Base-by-base conservation (phyloP, 2,797 vertebrate species). In the Miichthys miiuy region DNA sequence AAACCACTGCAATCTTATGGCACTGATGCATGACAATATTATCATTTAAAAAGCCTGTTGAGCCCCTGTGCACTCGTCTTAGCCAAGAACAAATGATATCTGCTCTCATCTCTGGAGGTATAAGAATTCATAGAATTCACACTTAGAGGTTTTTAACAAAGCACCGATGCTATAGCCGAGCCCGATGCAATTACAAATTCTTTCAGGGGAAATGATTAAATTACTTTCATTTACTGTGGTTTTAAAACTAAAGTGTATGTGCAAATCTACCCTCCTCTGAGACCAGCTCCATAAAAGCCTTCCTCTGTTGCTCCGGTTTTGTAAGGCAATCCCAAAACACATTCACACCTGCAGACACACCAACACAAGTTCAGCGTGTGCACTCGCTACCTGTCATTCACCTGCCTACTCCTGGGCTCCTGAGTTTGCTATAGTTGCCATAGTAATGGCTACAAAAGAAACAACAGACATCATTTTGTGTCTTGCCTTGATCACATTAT, bases 11-110 rank as follows among this genome's bases (percentile, higher is more conserved):
- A 91, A 89, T 94, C 82, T 72, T 80, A 85, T 64, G 77, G 75
- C 82, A 67, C 73, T 80, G 83, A 84, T 86, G 92, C 91, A 84
- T 89, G 87, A 91, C 88, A 86, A 74, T 85, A 91, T 90, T 89
- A 90, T 91, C 68, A 86, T 92, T 88, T 90, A 76, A 85, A 81
- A 80, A 73, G 81, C 83, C 82, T 71, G 84, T 88, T 77, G 80
- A 88, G 79, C 77, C 68, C 51, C 51, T 3, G 30, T 54, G 91
- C 41, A 4, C 80, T 82, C 72, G 21, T 71, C 71, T 82, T 70
- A 72, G 56, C 66, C 60, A 56, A 87, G 86, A 88, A 89, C 82
- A 90, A 89, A 88, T 73, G 68, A 78, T 72, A 82, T 74, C 66
- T 34, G 41, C 72, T 66, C 57, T 76, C 60, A 81, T 83, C 90